Conservation (phyloP, 2,113 vertebrate species). For the Nerophis ophidion region DNA sequence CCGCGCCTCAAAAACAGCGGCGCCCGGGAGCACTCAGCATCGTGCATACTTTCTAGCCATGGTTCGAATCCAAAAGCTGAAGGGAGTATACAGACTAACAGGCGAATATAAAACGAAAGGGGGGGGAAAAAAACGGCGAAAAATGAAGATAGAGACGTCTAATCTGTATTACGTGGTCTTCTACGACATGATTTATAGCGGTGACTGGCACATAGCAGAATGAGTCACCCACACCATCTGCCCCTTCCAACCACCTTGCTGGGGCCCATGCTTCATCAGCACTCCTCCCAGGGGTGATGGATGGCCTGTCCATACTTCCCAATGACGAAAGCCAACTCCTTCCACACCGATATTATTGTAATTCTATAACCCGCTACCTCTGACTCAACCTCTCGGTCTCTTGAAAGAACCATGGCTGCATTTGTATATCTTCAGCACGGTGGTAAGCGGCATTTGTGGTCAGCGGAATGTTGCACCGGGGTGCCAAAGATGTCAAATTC, state of each 20-base stretch:
- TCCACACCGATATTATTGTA: constrained; percentile 64
- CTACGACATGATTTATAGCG: constrained; percentile 50
- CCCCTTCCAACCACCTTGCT: constrained; percentile 54
- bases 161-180: constrained; percentile 30
- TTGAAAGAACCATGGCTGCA: constrained; percentile 36
- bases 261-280: constrained; percentile 63
- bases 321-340: constrained; percentile 48
- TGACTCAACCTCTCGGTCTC: constrained; percentile 55
- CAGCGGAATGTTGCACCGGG: neutral
- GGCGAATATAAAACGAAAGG: constrained; percentile 11
- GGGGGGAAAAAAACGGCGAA: constrained; percentile 20
- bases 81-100: constrained; percentile 2
- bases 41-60: neutral
- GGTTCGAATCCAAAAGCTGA: constrained; percentile 14
- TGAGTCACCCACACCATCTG: constrained; percentile 72
- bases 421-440: constrained; percentile 22
- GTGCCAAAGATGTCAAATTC: too few species aligned
- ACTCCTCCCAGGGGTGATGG: constrained; percentile 57
- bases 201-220: constrained; percentile 56
- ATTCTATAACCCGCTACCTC: constrained; percentile 52
- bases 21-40: neutral
- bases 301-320: constrained; percentile 52
- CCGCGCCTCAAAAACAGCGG: neutral
- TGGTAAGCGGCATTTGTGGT: constrained; percentile 46
- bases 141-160: constrained; percentile 38